phyloP scores from a whole-genome alignment of 2,797 vertebrate genomes.

The Hipposideros larvatus region DNA sequence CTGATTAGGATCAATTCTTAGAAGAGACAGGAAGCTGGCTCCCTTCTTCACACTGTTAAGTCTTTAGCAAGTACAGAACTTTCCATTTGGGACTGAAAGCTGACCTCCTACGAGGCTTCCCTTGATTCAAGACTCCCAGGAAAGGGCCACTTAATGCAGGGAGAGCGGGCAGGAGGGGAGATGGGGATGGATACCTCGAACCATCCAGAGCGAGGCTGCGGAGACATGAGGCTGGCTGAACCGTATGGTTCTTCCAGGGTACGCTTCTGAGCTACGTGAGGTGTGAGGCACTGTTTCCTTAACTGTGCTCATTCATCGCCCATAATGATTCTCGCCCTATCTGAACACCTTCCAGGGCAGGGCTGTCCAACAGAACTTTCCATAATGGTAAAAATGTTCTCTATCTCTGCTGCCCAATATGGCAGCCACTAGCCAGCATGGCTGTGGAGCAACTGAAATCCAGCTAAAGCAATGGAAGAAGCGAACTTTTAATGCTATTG shows the following conservation, averaged over 20 bases:
- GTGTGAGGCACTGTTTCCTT: fast-evolving
- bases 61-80: neutral
- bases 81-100: neutral
- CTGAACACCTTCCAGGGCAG: neutral
- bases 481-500: neutral
- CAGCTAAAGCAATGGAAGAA: neutral
- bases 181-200: neutral
- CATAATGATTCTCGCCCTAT: neutral
- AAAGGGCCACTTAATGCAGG: neutral
- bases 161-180: neutral
- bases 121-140: neutral
- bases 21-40: neutral
- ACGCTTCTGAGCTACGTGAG: neutral
- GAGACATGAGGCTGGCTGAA: neutral
- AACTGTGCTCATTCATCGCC: neutral
- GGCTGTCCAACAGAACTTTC: fast-evolving
- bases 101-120: neutral
- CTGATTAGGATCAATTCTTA: neutral
- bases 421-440: neutral
- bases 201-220: neutral
- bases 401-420: neutral
- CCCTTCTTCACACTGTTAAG: neutral
- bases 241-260: neutral
- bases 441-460: neutral
- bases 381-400: neutral